Conservation (phyloP, 2,888 invertebrate genomes). For the Diplazon laetatorius region DNA sequence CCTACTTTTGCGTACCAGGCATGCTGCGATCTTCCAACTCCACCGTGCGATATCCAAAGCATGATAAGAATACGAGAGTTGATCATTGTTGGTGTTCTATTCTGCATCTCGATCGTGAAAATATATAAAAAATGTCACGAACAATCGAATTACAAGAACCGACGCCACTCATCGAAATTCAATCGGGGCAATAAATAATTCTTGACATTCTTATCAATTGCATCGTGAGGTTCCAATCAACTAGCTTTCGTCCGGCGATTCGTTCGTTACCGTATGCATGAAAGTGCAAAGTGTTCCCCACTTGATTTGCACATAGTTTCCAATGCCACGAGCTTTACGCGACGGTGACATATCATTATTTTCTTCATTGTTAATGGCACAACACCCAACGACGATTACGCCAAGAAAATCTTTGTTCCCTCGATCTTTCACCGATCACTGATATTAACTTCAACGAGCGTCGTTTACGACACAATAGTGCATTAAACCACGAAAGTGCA, state of each 20-base stretch:
- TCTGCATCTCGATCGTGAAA: too few species aligned
- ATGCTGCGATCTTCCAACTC: not conserved
- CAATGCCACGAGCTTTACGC: not conserved
- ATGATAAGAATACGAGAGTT: not conserved
- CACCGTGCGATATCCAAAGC: not conserved
- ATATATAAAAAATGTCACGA: too few species aligned
- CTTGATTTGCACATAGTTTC: conserved; percentile 16
- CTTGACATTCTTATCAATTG: conserved; percentile 7
- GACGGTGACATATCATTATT: conserved; percentile 14
- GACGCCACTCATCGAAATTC: not conserved
- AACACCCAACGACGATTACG: conserved; percentile 9
- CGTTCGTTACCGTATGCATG: not conserved
- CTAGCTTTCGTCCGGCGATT: not conserved
- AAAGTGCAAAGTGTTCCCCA: not conserved
- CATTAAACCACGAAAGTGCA: too few species aligned
- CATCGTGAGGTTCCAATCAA: not conserved
- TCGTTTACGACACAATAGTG: too few species aligned
- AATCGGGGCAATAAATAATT: conserved; percentile 29
- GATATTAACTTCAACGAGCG: too few species aligned
- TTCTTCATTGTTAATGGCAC: conserved; percentile 23
- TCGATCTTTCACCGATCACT: not conserved
- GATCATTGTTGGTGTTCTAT: not conserved
- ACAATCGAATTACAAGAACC: not conserved
- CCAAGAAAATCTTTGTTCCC: not conserved
- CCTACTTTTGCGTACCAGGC: conserved; percentile 19